Evolutionary conservation across 2,113 vertebrate species (phyloP), one percentile per base, ranked within the genome.

Genomic region (Pygoscelis antarcticus): DNA sequence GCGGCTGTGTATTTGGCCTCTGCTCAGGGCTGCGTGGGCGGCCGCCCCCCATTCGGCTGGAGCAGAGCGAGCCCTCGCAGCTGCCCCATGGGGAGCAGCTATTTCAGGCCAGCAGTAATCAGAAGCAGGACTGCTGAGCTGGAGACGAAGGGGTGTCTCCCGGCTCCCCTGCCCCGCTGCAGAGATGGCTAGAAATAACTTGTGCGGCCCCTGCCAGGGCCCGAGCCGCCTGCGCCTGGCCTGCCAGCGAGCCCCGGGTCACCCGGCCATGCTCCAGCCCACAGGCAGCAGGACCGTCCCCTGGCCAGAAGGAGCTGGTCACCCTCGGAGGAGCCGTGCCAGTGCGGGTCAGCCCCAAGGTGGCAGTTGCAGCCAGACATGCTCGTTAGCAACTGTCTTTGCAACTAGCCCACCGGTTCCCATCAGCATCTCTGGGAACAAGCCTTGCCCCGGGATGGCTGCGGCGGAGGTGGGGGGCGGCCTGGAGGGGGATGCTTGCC

Each of bases 281-380:
- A 2, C 0, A 5, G 90, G 36, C 68, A 70, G 36, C 49, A 27
- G 49, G n/a, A 42, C 44, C 1, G 0, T 54, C 25, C 64, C 57
- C 34, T 38, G 42, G 16, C 22, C 36, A 64, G 84, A 34, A 70
- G 32, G 42, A 55, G 14, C 30, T 4, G 34, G 46, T 17, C n/a
- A 23, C 15, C 55, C 77, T 36, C 6, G 1, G 40, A 75, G 38
- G 30, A 82, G 49, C 49, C 0, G 2, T 42, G 69, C 17, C 68
- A 44, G 9, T 2, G 36, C 0, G 0, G 61, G 32, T 38, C 54
- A 64, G 55, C 42, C 62, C 61, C 1, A 2, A 26, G 30, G 55
- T 64, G 36, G 14, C 0, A 0, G 54, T 4, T 60, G 74, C n/a
- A 89, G 26, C n/a, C 11, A 2, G 36, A n/a, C 0, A 0, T 16